Percentiles rank a stretch among this genome's conserved stretches.
Conservation (phyloP, 2,113 vertebrate genomes). For the Lycocorax pyrrhopterus region DNA sequence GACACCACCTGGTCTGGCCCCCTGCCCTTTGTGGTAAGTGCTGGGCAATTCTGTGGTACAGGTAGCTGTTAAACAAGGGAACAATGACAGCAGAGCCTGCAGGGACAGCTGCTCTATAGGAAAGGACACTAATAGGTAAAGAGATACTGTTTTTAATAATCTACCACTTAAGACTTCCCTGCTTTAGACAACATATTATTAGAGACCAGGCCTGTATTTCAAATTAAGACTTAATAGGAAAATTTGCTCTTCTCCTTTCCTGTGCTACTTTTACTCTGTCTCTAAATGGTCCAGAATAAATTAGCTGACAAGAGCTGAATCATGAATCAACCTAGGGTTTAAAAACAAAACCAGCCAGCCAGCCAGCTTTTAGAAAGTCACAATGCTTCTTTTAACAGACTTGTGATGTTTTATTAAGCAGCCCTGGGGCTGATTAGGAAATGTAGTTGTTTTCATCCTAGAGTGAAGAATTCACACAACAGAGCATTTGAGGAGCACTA, state of each 20-base stretch:
- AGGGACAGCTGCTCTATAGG: background rate
- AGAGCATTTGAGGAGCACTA: background rate
- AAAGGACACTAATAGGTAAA: background rate
- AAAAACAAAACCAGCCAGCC: background rate
- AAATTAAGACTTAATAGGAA: background rate
- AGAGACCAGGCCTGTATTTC: background rate
- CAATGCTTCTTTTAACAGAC: background rate
- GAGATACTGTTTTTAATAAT: background rate
- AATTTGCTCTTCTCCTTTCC: background rate
- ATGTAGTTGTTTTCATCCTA: background rate
- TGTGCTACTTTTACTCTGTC: background rate
- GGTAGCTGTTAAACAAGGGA: fast-evolving
- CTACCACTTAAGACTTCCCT: background rate
- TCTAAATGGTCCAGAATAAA: background rate
- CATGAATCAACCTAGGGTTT: background rate
- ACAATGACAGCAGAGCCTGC: background rate
- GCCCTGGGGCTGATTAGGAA: background rate
- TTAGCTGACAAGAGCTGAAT: background rate
- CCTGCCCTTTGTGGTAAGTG: background rate
- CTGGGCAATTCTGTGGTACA: background rate
- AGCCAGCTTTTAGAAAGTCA: background rate
- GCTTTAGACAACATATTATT: background rate
- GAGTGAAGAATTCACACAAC: background rate
- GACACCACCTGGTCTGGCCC: background rate
- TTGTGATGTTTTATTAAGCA: conserved; percentile 18